These are phyloP conservation scores for Manis javanica DNA, from an alignment of 2,797 vertebrate genomes.

Conservation along the genomic window DNA sequence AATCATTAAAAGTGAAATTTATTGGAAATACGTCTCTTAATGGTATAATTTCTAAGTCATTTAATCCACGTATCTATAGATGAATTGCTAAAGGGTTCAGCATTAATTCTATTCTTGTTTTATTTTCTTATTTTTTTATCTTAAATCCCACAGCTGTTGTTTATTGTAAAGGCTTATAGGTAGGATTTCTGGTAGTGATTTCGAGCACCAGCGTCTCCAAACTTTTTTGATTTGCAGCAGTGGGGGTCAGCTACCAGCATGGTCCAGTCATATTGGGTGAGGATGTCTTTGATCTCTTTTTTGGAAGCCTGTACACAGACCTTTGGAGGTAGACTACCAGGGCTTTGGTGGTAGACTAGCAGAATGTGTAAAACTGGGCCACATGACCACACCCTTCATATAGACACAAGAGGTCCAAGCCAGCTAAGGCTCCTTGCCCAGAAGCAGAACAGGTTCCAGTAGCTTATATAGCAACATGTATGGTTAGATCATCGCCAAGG, in stretches of 20 bases:
- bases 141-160: background rate
- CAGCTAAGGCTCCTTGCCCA: conserved; percentile 97
- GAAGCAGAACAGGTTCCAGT: conserved; percentile 92
- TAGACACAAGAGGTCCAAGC: conserved; percentile 95
- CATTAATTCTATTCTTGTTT: background rate
- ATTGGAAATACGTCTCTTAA: background rate
- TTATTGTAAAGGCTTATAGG: conserved; percentile 90
- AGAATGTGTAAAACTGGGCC: conserved; percentile 96
- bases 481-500: background rate
- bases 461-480: background rate
- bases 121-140: background rate
- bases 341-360: conserved; percentile 96
- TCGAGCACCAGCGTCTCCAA: conserved; percentile 96
- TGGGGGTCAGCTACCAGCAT: conserved; percentile 96
- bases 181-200: conserved; percentile 99
- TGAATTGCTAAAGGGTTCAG: background rate
- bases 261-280: conserved; percentile 97
- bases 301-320: conserved; percentile 97
- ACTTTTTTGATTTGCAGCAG: conserved; percentile 97
- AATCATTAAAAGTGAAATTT: conserved; percentile 26
- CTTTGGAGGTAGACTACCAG: conserved; percentile 98
- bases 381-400: conserved; percentile 96
- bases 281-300: conserved; percentile 99
- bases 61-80: background rate
- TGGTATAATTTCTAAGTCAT: background rate